Conservation (phyloP, 2,113 vertebrate genomes). For the Hyaena hyaena region DNA sequence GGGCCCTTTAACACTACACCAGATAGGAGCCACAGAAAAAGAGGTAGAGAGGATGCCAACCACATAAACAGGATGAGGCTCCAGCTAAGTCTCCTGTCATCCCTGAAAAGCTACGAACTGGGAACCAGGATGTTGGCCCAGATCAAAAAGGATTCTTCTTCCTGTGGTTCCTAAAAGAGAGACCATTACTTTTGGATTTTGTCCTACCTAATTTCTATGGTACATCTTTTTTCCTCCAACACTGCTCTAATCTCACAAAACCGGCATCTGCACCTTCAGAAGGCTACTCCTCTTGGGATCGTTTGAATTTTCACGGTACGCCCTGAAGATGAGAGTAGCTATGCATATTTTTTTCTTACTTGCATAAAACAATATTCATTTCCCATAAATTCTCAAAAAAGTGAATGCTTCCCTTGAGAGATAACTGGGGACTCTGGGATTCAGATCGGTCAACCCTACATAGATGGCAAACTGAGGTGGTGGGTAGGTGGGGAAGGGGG, state of each 20-base stretch:
- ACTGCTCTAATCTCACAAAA: not conserved
- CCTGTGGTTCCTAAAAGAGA: not conserved
- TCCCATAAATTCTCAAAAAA: not conserved
- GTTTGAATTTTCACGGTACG: not conserved
- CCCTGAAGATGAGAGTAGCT: not conserved
- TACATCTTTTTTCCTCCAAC: not conserved
- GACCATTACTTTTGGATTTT: not conserved
- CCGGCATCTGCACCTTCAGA: not conserved
- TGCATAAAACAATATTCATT: not conserved
- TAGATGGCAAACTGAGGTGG: not conserved
- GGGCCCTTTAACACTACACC: not conserved
- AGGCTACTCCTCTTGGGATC: not conserved
- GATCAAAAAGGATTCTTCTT: not conserved
- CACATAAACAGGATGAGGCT: not conserved
- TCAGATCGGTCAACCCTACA: not conserved
- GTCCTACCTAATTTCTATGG: not conserved
- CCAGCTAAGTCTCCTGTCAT: not conserved
- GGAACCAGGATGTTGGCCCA: not conserved
- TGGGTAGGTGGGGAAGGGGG: not conserved
- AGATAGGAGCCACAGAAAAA: not conserved
- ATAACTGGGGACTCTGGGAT: not conserved
- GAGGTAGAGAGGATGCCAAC: accelerated
- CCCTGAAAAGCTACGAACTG: not conserved
- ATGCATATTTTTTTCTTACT: not conserved
- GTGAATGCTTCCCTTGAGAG: not conserved